Base-by-base conservation (phyloP, 2,113 vertebrate genomes). In the Rhynchomys soricoides region DNA sequence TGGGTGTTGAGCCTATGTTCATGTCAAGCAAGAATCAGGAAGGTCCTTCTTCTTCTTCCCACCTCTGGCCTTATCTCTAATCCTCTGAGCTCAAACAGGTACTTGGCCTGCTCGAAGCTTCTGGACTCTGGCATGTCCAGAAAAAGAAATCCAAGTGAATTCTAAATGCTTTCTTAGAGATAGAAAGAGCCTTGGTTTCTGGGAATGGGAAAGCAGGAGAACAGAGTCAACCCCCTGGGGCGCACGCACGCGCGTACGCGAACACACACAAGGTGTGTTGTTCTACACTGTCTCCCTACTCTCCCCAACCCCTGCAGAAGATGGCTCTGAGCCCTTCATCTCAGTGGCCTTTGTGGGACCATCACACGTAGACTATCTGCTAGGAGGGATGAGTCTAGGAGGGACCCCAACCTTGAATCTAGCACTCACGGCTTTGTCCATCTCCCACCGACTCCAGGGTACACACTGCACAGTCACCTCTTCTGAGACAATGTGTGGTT, bases 371-470 rank as follows among this genome's bases (percentile, higher is more conserved):
- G 68, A 10, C 3, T 26, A 24, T 78, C 77, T 82, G 40, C 43
- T 34, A 57, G n/a, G 55, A 78, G 71, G 1, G 13, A 40, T 15
- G 74, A 5, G 3, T 4, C n/a, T 1, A 3, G 43, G 24, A 50
- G 29, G 45, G 5, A 59, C 82, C 82, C 16, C 6, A 21, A 79
- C 70, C 93, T 88, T 29, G 85, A 26, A 7, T 34, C 50, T 15
- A 50, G 90, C 50, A n/a, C 66, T 0, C 0, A 21, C 0, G 19
- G 24, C 37, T 26, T 0, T 34, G 10, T 3, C 24, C 52, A 1
- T 21, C 22, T 45, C 29, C 71, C 19, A 2, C 68, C 17, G 0
- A 2, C 86, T 57, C 34, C 13, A 24, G 64, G 66, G 73, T 22
- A 34, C 48, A 5, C 68, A 0, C 50, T 26, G 2, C 11, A 22